Percentiles rank a stretch among this genome's conserved stretches.
phyloP scores from a whole-genome alignment of 2,888 invertebrate species.

The Pyrocoelia pectoralis region DNA sequence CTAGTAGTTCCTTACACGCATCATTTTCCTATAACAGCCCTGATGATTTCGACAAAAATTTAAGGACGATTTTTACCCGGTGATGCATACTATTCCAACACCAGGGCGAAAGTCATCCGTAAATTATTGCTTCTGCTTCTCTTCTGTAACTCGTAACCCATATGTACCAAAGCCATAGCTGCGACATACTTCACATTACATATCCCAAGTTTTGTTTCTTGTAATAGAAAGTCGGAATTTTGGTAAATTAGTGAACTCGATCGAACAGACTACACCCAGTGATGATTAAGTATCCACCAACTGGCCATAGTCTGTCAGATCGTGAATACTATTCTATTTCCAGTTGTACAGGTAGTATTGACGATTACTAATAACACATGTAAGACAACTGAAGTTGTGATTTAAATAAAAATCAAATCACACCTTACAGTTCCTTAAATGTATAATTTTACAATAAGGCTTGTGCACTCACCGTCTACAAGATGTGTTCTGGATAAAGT shows the following conservation, averaged over 20 bases:
- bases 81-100: no score
- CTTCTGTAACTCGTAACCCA: neutral
- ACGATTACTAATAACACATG: neutral
- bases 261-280: conserved; percentile 7
- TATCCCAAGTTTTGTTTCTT: neutral
- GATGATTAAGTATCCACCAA: neutral
- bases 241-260: neutral
- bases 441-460: neutral
- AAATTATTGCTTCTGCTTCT: no score
- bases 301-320: neutral
- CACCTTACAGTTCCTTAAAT: conserved; percentile 5
- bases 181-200: neutral
- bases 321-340: neutral
- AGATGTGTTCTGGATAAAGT: neutral
- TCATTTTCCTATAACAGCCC: neutral
- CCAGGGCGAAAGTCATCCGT: no score
- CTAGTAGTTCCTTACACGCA: conserved; percentile 1
- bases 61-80: neutral
- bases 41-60: neutral
- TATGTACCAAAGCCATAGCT: neutral
- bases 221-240: neutral
- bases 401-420: conserved; percentile 4
- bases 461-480: neutral
- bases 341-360: no score
- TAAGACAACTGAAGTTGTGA: conserved; percentile 3